Evolutionary conservation across 2,113 vertebrate genomes (phyloP).

Genomic region (Collichthys lucidus): DNA sequence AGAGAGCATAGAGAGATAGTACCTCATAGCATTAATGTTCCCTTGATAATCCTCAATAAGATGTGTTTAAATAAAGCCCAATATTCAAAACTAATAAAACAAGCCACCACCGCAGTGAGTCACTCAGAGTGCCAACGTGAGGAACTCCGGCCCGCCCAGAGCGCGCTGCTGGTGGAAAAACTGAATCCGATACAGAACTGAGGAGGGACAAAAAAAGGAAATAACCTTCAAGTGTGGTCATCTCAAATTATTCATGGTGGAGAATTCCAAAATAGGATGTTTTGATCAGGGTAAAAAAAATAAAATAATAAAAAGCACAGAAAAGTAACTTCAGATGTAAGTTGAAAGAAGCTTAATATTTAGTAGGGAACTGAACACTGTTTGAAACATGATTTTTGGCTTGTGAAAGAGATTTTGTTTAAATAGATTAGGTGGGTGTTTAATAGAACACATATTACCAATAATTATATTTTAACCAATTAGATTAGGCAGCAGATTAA

Average conservation of each 20-base stretch:
- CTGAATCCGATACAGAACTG: conserved; percentile 36
- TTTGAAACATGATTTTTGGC: neutral
- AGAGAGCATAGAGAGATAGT: neutral
- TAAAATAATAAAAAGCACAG: neutral
- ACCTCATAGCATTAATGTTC: neutral
- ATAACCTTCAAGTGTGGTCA: neutral
- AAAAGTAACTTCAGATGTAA: neutral
- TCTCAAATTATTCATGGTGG: neutral
- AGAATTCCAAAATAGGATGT: conserved; percentile 10
- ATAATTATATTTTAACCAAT: neutral
- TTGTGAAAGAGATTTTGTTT: neutral
- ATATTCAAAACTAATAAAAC: conserved; percentile 6
- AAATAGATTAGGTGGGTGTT: neutral
- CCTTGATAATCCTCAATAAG: neutral
- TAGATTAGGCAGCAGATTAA: neutral
- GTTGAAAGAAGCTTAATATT: neutral
- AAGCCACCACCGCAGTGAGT: conserved; percentile 44
- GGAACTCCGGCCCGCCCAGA: conserved; percentile 30
- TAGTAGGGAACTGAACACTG: neutral
- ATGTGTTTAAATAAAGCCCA: neutral
- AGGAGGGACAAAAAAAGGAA: neutral
- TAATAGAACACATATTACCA: neutral
- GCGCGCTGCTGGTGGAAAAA: conserved; percentile 50
- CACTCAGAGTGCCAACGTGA: conserved; percentile 26
- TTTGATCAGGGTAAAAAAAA: neutral